Conservation (phyloP, 2,888 invertebrate genomes). For the Nemurella pictetii region DNA sequence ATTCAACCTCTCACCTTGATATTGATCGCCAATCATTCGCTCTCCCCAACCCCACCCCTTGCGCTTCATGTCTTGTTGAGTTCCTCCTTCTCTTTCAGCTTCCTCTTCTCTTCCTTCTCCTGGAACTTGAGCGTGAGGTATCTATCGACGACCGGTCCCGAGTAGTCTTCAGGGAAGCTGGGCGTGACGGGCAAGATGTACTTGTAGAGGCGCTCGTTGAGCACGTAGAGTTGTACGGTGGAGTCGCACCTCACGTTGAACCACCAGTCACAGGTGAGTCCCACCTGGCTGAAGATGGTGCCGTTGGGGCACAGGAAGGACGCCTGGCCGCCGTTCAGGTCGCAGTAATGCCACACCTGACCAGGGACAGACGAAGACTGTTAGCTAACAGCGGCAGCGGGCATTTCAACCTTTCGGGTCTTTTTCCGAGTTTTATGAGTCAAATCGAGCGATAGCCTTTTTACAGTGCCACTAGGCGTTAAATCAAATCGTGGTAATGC, state of each 20-base stretch:
- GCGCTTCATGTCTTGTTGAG: neutral
- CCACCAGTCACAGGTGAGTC: slow-evolving; percentile 91
- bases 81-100: slow-evolving; percentile 52
- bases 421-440: no score
- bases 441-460: no score
- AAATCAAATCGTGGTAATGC: no score
- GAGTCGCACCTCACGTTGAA: slow-evolving; percentile 86
- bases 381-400: no score
- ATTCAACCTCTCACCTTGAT: neutral
- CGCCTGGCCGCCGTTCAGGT: slow-evolving; percentile 86
- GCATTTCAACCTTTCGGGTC: no score
- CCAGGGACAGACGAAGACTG: slow-evolving; percentile 44
- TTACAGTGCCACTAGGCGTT: no score
- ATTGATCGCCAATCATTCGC: neutral
- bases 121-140: slow-evolving; percentile 81
- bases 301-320: slow-evolving; percentile 89
- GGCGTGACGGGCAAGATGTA: slow-evolving; percentile 84
- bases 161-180: slow-evolving; percentile 88
- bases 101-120: slow-evolving; percentile 68
- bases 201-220: slow-evolving; percentile 86
- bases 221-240: slow-evolving; percentile 81
- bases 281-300: slow-evolving; percentile 88
- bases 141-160: slow-evolving; percentile 84
- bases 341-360: slow-evolving; percentile 91
- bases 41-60: neutral